phyloP scores from a whole-genome alignment of 2,797 vertebrate genomes.

The Lerista edwardsae region DNA sequence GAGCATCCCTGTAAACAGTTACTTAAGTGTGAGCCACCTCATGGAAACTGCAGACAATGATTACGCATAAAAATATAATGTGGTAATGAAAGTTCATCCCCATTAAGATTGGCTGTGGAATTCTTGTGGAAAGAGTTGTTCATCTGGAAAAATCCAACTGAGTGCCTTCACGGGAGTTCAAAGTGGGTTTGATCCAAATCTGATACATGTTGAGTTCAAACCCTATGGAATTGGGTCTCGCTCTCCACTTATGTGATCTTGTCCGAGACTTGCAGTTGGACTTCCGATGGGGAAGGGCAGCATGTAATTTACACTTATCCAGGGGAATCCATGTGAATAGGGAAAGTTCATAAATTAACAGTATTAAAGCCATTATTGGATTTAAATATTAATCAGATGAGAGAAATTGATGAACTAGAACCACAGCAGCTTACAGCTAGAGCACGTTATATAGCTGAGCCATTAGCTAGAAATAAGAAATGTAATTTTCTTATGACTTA shows the following conservation, averaged over 20 bases:
- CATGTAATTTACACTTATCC: constrained; percentile 56
- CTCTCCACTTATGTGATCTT: constrained; percentile 28
- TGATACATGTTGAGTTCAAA: background rate
- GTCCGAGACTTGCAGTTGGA: constrained; percentile 40
- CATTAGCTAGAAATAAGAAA: constrained; percentile 62
- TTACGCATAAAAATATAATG: constrained; percentile 34
- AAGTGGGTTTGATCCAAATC: background rate
- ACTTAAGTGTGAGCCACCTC: background rate
- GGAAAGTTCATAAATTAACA: constrained; percentile 63
- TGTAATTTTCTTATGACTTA: constrained; percentile 64
- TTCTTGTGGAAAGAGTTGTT: background rate
- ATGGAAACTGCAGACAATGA: constrained; percentile 17
- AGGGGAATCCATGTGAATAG: constrained; percentile 60
- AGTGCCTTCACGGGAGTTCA: constrained; percentile 16
- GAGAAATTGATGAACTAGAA: constrained; percentile 62
- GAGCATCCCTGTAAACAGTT: background rate
- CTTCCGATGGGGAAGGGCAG: constrained; percentile 48
- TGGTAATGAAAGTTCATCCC: constrained; percentile 14
- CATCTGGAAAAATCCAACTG: background rate
- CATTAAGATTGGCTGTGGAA: background rate
- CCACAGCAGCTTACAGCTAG: constrained; percentile 53
- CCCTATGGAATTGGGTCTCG: background rate
- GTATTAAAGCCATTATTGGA: constrained; percentile 69
- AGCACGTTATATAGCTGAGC: constrained; percentile 47
- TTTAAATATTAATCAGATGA: constrained; percentile 73